A percentile compares a stretch with the other conserved stretches of the same genome.
Conservation (phyloP, 2,797 vertebrate genomes). For the Stomatorhinus walkeri region DNA sequence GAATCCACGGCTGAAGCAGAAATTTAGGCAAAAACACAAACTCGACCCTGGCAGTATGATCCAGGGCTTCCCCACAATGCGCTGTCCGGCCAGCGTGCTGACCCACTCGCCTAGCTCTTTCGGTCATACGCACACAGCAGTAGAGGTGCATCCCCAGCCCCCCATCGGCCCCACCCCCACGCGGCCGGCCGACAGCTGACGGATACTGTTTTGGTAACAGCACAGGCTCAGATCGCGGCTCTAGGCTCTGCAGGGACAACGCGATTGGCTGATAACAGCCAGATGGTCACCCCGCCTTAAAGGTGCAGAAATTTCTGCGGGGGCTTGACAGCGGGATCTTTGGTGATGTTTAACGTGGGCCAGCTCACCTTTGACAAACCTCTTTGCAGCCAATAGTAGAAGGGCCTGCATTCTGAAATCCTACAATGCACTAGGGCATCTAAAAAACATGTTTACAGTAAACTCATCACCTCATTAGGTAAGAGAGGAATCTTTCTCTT, state of each 20-base stretch:
- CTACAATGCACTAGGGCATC: not conserved
- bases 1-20: not conserved
- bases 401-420: not conserved
- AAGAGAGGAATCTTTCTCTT: not conserved
- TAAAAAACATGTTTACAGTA: not conserved
- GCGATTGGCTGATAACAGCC: not conserved
- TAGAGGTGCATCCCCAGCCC: not conserved
- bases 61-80: not conserved
- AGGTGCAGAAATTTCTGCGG: not conserved
- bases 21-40: not conserved
- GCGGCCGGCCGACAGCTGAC: not conserved
- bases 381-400: not conserved
- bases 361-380: not conserved
- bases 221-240: not conserved
- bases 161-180: not conserved
- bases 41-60: not conserved
- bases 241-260: not conserved
- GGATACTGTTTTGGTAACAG: not conserved
- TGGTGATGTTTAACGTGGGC: not conserved
- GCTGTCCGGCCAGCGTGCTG: not conserved
- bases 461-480: not conserved
- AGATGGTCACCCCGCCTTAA: not conserved
- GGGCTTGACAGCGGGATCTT: not conserved
- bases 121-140: not conserved
- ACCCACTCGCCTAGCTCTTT: not conserved